A percentile compares a stretch with the other conserved stretches of the same genome.
Conservation (phyloP, 2,888 invertebrate genomes). For the Luperina nickerlii region DNA sequence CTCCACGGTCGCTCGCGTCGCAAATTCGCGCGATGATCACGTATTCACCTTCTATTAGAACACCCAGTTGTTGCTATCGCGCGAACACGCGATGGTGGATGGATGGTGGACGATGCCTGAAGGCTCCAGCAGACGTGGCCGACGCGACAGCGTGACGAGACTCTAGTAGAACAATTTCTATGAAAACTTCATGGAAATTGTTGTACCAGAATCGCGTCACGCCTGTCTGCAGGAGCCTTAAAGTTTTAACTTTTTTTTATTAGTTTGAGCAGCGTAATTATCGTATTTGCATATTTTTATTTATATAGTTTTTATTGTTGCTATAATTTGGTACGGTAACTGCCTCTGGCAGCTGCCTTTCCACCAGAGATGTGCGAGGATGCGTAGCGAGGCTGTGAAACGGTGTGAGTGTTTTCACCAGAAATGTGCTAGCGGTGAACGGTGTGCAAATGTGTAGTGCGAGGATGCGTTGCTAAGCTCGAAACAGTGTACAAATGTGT, state of each 20-base stretch:
- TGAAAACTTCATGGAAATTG: background rate
- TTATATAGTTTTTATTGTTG: constrained; percentile 32
- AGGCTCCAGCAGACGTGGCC: background rate
- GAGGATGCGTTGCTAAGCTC: too few species aligned
- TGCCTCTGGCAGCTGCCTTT: background rate
- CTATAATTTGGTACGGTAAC: constrained; percentile 9
- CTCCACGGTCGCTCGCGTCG: too few species aligned
- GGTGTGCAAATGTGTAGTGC: too few species aligned
- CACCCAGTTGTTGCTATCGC: too few species aligned
- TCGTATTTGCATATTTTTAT: constrained; percentile 36
- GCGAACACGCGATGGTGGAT: too few species aligned
- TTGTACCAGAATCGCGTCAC: background rate
- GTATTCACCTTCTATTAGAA: too few species aligned
- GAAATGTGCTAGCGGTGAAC: too few species aligned
- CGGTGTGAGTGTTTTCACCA: too few species aligned
- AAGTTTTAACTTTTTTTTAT: constrained; percentile 45
- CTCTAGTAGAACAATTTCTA: background rate
- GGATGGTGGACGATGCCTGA: background rate
- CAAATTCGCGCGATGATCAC: too few species aligned
- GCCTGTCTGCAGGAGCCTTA: background rate
- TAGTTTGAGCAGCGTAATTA: constrained; percentile 13
- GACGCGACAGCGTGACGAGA: background rate
- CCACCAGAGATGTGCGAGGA: too few species aligned
- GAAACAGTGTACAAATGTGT: too few species aligned
- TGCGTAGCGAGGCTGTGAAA: too few species aligned